These are phyloP conservation scores for Mactromeris polynyma DNA, from an alignment of 2,888 invertebrate species.

Conservation along the genomic window DNA sequence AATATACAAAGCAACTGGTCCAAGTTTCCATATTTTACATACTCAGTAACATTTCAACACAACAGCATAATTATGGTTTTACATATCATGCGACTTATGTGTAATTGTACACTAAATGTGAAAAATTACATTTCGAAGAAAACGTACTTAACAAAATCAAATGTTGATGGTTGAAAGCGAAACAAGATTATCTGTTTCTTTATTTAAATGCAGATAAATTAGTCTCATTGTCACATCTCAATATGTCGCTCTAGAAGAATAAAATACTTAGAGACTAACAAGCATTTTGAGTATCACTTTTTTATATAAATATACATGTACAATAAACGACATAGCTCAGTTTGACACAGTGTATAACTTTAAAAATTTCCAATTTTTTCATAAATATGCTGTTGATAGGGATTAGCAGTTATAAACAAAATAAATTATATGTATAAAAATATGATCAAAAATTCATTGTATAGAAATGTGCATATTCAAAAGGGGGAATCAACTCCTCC, in stretches of 20 bases:
- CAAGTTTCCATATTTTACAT: no score
- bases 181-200: no score
- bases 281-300: neutral
- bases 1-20: no score
- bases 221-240: no score
- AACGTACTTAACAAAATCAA: neutral
- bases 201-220: no score
- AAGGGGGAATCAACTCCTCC: neutral
- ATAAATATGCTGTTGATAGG: neutral
- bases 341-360: neutral
- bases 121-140: neutral
- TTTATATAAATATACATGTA: neutral
- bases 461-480: neutral
- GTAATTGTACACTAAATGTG: neutral
- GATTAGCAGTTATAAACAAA: neutral
- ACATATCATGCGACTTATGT: no score
- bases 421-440: neutral
- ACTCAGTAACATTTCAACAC: no score
- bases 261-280: neutral
- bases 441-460: neutral
- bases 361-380: neutral
- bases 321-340: neutral
- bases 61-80: no score
- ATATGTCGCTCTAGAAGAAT: neutral
- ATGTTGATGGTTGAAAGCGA: neutral